Conservation (phyloP, 92 coral and sea anemone species). For the Pocillopora grandis region DNA sequence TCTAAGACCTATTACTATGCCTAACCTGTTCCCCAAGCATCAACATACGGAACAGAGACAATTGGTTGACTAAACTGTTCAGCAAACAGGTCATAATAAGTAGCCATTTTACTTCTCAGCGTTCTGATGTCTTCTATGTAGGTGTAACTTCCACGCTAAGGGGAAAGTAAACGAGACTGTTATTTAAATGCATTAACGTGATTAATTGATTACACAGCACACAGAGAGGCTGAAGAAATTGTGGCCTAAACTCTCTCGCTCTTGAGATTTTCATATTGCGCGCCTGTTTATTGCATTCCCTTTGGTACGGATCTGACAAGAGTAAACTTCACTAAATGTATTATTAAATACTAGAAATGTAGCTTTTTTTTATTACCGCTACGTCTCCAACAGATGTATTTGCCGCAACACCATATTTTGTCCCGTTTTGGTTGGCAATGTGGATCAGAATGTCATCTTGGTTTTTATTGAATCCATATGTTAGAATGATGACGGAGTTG, state of each 20-base stretch:
- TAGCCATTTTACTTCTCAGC: constrained; percentile 53
- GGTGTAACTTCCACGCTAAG: constrained; percentile 17
- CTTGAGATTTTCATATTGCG: too few relatives aligned
- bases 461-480: constrained; percentile 57
- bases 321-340: too few relatives aligned
- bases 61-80: constrained; percentile 7
- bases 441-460: constrained; percentile 28
- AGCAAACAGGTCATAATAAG: constrained; percentile 48
- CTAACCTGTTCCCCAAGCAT: constrained; percentile 58
- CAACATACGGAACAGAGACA: constrained; percentile 56
- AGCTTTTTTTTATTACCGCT: constrained; percentile 10
- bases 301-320: too few relatives aligned
- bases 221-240: neutral
- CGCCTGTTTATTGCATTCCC: too few relatives aligned
- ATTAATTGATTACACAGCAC: too few relatives aligned
- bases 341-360: too few relatives aligned
- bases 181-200: too few relatives aligned
- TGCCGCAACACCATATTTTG: neutral
- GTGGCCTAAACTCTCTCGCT: neutral
- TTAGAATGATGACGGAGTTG: constrained; percentile 52
- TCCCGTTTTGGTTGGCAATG: constrained; percentile 29
- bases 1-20: too few relatives aligned
- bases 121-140: constrained; percentile 28
- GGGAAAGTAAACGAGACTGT: neutral
- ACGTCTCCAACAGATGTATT: constrained; percentile 36